phyloP scores from a whole-genome alignment of 1,140 invertebrate species.

The Lasaia peninsularis region DNA sequence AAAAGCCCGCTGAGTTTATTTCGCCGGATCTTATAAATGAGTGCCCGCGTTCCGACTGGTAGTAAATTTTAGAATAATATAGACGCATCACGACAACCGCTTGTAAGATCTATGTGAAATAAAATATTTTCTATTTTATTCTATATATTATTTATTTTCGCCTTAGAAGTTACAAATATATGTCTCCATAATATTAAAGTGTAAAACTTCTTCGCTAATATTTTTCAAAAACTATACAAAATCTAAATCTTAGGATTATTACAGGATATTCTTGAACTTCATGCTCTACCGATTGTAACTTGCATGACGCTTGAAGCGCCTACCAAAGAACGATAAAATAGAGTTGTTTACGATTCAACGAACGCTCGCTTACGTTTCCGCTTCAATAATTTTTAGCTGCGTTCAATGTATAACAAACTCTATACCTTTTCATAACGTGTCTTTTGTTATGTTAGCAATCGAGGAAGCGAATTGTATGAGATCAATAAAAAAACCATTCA shows the following conservation, averaged over 20 bases:
- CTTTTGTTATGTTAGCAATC: conserved; percentile 12
- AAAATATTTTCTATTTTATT: no score
- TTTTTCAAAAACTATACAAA: no score
- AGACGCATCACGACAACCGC: no score
- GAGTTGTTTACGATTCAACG: conserved; percentile 19
- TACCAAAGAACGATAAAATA: conserved; percentile 18
- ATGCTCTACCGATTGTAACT: conserved; percentile 11
- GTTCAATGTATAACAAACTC: conserved; percentile 16
- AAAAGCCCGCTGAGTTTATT: no score
- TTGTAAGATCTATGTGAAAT: no score
- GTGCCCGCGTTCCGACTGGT: no score
- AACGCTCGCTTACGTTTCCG: conserved; percentile 23
- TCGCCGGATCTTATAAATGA: no score
- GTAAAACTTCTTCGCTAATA: no score
- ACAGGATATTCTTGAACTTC: background rate
- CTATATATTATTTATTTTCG: no score
- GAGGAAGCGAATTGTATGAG: conserved; percentile 6
- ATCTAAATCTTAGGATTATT: background rate
- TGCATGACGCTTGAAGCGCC: conserved; percentile 12
- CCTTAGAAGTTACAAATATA: no score
- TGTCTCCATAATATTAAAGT: no score
- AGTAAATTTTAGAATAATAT: no score
- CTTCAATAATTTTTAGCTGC: conserved; percentile 19
- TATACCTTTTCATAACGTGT: conserved; percentile 14
- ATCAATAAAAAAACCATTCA: background rate